Evolutionary conservation across 1,140 invertebrate species (phyloP).

Genomic region (Tetramorium parvispinum): DNA sequence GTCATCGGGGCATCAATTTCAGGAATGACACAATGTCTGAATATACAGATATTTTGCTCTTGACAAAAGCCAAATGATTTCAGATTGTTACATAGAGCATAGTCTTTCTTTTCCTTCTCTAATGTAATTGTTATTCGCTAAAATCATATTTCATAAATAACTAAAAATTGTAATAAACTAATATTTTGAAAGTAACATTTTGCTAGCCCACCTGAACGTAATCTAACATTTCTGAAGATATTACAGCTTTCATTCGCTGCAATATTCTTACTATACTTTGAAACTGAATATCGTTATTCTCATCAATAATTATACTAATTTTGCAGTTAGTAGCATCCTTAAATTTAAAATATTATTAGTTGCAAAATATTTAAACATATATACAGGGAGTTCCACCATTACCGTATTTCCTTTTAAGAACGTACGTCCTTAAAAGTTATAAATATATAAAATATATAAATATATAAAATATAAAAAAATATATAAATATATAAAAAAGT

Average conservation of each 20-base stretch:
- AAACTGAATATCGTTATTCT: conserved; percentile 79
- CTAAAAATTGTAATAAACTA: background rate
- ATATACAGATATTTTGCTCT: conserved; percentile 72
- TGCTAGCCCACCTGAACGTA: conserved; percentile 71
- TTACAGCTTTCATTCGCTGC: conserved; percentile 74
- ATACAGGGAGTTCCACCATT: too few species aligned
- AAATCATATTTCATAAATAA: conserved; percentile 52
- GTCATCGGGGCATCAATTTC: conserved; percentile 77
- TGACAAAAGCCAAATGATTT: conserved; percentile 82
- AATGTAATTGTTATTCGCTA: conserved; percentile 74
- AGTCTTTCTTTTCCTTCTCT: conserved; percentile 76
- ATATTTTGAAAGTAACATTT: background rate
- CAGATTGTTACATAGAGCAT: conserved; percentile 79
- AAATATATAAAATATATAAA: too few species aligned
- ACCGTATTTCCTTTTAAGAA: too few species aligned
- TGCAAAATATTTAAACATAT: conserved; percentile 20
- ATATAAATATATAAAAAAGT: too few species aligned
- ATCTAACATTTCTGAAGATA: conserved; percentile 69
- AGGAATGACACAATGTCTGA: conserved; percentile 79
- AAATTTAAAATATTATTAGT: conserved; percentile 53
- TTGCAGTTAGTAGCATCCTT: conserved; percentile 73
- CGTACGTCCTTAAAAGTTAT: too few species aligned
- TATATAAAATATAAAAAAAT: too few species aligned
- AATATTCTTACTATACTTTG: conserved; percentile 78
- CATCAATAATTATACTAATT: conserved; percentile 80